Conservation (phyloP, 1,140 invertebrate genomes). For the Diorhabda elongata region DNA sequence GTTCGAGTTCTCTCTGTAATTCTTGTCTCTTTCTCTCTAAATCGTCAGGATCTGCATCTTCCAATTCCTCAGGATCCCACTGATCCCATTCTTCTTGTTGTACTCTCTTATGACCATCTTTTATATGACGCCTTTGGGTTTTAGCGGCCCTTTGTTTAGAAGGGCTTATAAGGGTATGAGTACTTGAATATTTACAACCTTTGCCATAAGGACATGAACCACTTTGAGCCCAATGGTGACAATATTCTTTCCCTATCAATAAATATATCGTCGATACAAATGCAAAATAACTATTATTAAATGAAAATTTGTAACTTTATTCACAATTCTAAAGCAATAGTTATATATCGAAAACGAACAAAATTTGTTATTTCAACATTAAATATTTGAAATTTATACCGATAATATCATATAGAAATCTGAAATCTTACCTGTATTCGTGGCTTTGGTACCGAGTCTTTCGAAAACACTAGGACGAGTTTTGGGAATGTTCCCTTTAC, state of each 20-base stretch:
- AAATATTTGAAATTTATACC: too few species aligned
- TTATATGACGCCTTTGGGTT: constrained; percentile 53
- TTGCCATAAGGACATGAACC: constrained; percentile 72
- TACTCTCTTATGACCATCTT: constrained; percentile 62
- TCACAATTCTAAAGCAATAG: too few species aligned
- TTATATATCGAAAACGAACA: too few species aligned
- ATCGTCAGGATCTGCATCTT: constrained; percentile 78
- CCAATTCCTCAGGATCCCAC: constrained; percentile 73
- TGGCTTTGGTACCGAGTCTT: constrained; percentile 67
- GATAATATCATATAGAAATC: too few species aligned
- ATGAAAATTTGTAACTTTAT: too few species aligned
- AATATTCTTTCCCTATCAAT: constrained; percentile 56
- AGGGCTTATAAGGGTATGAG: constrained; percentile 68
- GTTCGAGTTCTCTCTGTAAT: constrained; percentile 71
- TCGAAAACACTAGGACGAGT: constrained; percentile 73
- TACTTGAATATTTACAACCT: constrained; percentile 67
- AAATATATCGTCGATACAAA: not conserved
- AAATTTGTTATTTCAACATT: too few species aligned
- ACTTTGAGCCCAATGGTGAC: constrained; percentile 70
- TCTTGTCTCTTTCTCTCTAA: constrained; percentile 71
- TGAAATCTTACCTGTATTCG: constrained; percentile 38
- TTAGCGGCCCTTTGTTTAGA: constrained; percentile 66
- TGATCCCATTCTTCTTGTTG: constrained; percentile 64
- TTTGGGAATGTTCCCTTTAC: constrained; percentile 57
- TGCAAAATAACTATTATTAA: too few species aligned